Evolutionary conservation across 2,888 invertebrate genomes (phyloP).

Genomic region (Spatulosminthurus flaviceps): DNA sequence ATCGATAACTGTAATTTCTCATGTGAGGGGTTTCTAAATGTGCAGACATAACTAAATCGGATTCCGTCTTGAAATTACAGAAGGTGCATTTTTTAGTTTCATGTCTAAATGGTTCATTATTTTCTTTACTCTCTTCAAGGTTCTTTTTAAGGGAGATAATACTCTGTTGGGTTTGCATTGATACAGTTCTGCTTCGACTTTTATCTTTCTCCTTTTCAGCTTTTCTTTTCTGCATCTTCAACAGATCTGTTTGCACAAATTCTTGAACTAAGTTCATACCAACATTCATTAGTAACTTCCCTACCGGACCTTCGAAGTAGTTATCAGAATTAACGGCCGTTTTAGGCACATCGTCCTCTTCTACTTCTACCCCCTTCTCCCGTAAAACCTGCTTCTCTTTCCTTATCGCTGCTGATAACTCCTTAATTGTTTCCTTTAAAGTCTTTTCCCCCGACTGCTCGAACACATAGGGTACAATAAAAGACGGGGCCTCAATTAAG

Average conservation of each 20-base stretch:
- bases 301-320: slow-evolving; percentile 86
- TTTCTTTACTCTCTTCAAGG: slow-evolving; percentile 85
- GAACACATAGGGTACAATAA: slow-evolving; percentile 92
- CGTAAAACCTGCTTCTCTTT: slow-evolving; percentile 58
- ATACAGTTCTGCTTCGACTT: slow-evolving; percentile 70
- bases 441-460: slow-evolving; percentile 86
- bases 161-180: slow-evolving; percentile 74
- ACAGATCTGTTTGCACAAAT: slow-evolving; percentile 89
- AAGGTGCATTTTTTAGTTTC: slow-evolving; percentile 84
- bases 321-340: slow-evolving; percentile 62
- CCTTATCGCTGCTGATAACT: slow-evolving; percentile 57
- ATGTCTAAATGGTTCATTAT: slow-evolving; percentile 81
- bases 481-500: slow-evolving; percentile 90
- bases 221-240: slow-evolving; percentile 86
- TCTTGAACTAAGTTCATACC: slow-evolving; percentile 91
- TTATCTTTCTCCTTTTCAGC: slow-evolving; percentile 75
- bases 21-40: slow-evolving; percentile 92
- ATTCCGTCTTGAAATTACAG: slow-evolving; percentile 90
- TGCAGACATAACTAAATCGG: slow-evolving; percentile 81
- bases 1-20: slow-evolving; percentile 79
- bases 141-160: slow-evolving; percentile 85
- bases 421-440: slow-evolving; percentile 68
- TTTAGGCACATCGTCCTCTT: slow-evolving; percentile 64
- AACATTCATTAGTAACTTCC: slow-evolving; percentile 90
- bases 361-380: slow-evolving; percentile 58